Evolutionary conservation across 2,113 vertebrate genomes (phyloP).

Genomic region (Amia ocellicauda): DNA sequence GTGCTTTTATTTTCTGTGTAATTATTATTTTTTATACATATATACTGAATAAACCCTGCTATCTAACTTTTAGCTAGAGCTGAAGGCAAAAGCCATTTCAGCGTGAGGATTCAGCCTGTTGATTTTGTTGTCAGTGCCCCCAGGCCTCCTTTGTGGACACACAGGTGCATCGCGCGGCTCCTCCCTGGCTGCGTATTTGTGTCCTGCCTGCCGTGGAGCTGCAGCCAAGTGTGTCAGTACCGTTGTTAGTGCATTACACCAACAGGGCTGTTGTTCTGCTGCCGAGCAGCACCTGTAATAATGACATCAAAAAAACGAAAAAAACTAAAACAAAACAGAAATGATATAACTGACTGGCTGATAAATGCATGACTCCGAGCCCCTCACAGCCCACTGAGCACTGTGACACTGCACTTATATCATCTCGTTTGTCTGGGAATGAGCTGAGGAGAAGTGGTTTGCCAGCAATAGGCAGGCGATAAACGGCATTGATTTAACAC

Average conservation of each 20-base stretch:
- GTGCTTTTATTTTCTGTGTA: too few relatives aligned
- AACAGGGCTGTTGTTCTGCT: not conserved
- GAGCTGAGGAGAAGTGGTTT: constrained; percentile 78
- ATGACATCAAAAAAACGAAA: constrained; percentile 25
- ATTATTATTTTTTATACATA: too few relatives aligned
- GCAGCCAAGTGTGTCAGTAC: not conserved
- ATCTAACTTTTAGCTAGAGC: too few relatives aligned
- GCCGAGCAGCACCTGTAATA: constrained; percentile 23
- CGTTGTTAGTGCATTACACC: not conserved
- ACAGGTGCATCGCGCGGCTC: not conserved
- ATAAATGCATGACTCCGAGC: constrained; percentile 71
- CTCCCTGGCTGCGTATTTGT: not conserved
- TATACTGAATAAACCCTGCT: too few relatives aligned
- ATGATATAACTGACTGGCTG: constrained; percentile 49
- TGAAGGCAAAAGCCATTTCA: not conserved
- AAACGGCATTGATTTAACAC: constrained; percentile 86
- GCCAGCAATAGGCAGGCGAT: constrained; percentile 78
- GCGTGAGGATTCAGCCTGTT: not conserved
- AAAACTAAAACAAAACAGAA: too few relatives aligned
- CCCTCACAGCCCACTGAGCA: constrained; percentile 63
- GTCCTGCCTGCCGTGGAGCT: not conserved
- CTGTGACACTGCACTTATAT: constrained; percentile 76
- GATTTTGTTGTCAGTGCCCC: too few relatives aligned
- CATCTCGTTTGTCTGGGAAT: constrained; percentile 76
- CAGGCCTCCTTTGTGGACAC: too few relatives aligned